Evolutionary conservation across 2,113 vertebrate species (phyloP).

Genomic region (Australoheros scitulus): DNA sequence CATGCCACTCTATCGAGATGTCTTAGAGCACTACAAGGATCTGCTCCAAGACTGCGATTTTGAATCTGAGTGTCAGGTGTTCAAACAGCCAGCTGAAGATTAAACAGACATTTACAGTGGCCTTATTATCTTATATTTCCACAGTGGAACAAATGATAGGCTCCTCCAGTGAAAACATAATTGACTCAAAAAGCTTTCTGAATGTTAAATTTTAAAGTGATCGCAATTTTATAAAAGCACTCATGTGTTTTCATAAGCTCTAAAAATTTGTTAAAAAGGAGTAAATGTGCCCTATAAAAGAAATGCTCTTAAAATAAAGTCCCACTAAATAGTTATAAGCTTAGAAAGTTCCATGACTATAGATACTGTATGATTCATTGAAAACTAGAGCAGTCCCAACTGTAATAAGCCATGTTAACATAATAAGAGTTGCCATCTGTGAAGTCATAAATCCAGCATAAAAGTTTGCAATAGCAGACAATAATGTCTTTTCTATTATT

Average conservation of each 20-base stretch:
- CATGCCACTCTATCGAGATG: constrained; percentile 80
- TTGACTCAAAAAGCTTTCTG: background rate
- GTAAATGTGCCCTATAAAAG: background rate
- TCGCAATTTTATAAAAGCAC: background rate
- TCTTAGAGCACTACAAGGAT: constrained; percentile 83
- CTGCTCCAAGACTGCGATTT: constrained; percentile 86
- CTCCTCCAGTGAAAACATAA: background rate
- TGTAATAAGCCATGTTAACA: background rate
- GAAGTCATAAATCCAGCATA: background rate
- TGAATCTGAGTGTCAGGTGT: constrained; percentile 82
- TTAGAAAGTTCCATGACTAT: background rate
- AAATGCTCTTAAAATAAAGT: background rate
- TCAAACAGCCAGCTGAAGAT: constrained; percentile 24
- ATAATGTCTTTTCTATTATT: background rate
- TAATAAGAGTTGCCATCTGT: background rate
- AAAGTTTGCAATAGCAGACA: background rate
- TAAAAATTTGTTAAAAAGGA: background rate
- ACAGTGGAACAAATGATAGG: background rate
- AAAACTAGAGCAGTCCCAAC: background rate
- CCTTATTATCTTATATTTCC: background rate
- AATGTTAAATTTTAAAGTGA: background rate
- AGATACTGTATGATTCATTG: background rate
- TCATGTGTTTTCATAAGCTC: background rate
- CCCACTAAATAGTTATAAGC: background rate
- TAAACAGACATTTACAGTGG: background rate